These are phyloP conservation scores for Atherinomorus stipes DNA, from an alignment of 2,113 vertebrate genomes.

Conservation along the genomic window DNA sequence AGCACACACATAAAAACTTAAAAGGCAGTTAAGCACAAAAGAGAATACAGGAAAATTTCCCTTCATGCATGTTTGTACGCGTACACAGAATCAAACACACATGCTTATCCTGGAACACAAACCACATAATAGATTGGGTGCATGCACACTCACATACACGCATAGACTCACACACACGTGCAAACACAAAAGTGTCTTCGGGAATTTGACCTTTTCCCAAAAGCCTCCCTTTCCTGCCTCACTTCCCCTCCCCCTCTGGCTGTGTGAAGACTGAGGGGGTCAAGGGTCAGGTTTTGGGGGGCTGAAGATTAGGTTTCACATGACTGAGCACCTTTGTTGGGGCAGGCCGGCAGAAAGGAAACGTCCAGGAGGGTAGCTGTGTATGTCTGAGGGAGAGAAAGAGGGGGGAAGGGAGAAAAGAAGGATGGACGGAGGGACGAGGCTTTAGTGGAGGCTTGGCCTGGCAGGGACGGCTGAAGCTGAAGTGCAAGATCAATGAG, in stretches of 20 bases:
- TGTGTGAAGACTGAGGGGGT: constrained; percentile 84
- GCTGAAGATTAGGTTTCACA: constrained; percentile 89
- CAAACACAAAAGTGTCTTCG: constrained; percentile 79
- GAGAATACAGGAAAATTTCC: constrained; percentile 42
- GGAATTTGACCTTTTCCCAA: constrained; percentile 85
- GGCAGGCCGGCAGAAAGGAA: constrained; percentile 83
- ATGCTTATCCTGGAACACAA: constrained; percentile 65
- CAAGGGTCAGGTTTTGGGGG: constrained; percentile 89
- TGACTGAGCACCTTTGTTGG: constrained; percentile 92
- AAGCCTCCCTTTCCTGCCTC: constrained; percentile 82
- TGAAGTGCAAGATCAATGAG: constrained; percentile 59
- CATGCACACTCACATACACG: constrained; percentile 36
- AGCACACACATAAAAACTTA: constrained; percentile 47
- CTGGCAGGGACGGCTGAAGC: constrained; percentile 53
- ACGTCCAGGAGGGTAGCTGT: constrained; percentile 84
- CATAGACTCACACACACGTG: constrained; percentile 68
- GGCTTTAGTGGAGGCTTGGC: constrained; percentile 65
- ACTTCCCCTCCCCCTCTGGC: constrained; percentile 79
- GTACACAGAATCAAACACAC: constrained; percentile 70
- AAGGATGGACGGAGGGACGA: constrained; percentile 55
- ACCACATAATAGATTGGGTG: constrained; percentile 65
- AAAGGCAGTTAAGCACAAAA: constrained; percentile 52
- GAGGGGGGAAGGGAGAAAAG: constrained; percentile 24
- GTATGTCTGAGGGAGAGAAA: constrained; percentile 77
- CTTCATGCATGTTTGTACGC: constrained; percentile 42